These are phyloP conservation scores for Chunga burmeisteri DNA, from an alignment of 2,113 vertebrate species.

Conservation along the genomic window DNA sequence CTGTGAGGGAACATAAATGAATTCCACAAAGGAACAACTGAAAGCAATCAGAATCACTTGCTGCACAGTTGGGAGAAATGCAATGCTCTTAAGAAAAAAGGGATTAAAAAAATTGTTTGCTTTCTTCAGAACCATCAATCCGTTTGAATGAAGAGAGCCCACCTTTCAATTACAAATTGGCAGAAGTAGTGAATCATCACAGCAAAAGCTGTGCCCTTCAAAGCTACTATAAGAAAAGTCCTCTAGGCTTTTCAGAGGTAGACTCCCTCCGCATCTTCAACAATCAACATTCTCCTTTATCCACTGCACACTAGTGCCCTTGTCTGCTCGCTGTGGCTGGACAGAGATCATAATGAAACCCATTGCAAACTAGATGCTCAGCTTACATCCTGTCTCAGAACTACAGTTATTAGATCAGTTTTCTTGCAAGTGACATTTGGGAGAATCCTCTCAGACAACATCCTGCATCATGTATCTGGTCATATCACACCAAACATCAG, in stretches of 20 bases:
- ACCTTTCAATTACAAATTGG: conserved; percentile 2
- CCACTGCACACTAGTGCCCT: neutral
- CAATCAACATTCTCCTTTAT: neutral
- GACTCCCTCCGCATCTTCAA: neutral
- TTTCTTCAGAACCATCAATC: neutral
- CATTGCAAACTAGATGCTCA: neutral
- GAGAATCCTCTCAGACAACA: neutral
- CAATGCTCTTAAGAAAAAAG: conserved; percentile 3
- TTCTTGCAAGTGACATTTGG: neutral
- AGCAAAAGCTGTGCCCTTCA: neutral
- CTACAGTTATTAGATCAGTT: neutral
- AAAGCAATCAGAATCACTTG: conserved; percentile 33
- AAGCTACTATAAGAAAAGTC: neutral
- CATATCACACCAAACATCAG: neutral
- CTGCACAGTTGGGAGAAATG: neutral
- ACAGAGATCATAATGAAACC: neutral
- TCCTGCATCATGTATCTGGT: neutral
- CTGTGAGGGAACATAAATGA: neutral
- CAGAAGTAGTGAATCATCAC: neutral
- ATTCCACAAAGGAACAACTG: neutral
- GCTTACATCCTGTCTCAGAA: neutral
- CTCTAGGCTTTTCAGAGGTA: neutral
- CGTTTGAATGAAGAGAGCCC: neutral
- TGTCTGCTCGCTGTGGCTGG: neutral
- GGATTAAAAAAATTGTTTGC: neutral